Conservation (phyloP, 2,888 invertebrate species). For the Neria commutata region DNA sequence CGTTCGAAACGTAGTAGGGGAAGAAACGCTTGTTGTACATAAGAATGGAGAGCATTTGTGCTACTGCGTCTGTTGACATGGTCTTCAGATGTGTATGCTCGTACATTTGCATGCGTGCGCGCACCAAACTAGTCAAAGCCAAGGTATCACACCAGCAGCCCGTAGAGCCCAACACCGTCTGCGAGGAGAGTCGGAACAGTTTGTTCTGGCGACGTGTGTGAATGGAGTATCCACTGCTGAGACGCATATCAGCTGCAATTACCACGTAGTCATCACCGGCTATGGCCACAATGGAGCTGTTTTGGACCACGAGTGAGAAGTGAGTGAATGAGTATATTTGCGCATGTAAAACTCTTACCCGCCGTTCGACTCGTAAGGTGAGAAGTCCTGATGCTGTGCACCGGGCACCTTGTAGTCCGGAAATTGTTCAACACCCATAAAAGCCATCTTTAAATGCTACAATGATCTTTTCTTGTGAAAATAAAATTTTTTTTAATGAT, state of each 20-base stretch:
- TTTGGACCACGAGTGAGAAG: constrained; percentile 2
- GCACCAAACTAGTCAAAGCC: constrained; percentile 82
- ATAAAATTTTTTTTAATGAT: constrained; percentile 38
- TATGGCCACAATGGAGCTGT: constrained; percentile 91
- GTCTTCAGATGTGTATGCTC: constrained; percentile 90
- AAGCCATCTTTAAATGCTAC: constrained; percentile 40
- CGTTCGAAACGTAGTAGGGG: constrained; percentile 95
- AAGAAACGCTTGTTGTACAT: constrained; percentile 97
- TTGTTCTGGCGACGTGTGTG: constrained; percentile 89
- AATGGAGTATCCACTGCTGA: constrained; percentile 90
- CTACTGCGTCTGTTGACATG: constrained; percentile 90
- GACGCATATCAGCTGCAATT: constrained; percentile 93
- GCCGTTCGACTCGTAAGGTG: constrained; percentile 79
- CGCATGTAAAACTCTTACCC: constrained; percentile 65
- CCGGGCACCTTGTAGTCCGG: constrained; percentile 61
- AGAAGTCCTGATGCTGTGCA: constrained; percentile 64
- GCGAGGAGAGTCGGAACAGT: constrained; percentile 78
- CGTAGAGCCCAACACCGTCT: constrained; percentile 89
- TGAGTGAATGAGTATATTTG: neutral
- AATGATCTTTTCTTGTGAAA: constrained; percentile 19
- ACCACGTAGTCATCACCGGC: constrained; percentile 95
- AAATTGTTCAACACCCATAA: constrained; percentile 48
- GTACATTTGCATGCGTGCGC: constrained; percentile 93
- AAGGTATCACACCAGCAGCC: constrained; percentile 99
- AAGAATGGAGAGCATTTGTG: constrained; percentile 95